These are phyloP conservation scores for Nerophis lumbriciformis DNA, from an alignment of 2,113 vertebrate species.

Conservation along the genomic window DNA sequence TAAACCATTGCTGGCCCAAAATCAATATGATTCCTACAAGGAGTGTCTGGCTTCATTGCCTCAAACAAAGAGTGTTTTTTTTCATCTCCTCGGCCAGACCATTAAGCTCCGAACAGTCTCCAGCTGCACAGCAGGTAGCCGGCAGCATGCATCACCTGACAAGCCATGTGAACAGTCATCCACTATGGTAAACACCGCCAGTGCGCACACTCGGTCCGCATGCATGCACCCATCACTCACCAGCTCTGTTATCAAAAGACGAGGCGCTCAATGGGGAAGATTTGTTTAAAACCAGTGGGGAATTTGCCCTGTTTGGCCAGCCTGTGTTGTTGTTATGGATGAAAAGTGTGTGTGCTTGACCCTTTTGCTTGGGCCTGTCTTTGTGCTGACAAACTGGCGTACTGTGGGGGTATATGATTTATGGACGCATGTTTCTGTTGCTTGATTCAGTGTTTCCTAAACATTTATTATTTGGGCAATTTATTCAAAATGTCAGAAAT, in stretches of 20 bases:
- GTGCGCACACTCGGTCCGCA: slow-evolving; percentile 1
- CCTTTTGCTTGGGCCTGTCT: slow-evolving; percentile 23
- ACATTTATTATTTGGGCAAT: no score
- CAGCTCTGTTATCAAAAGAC: slow-evolving; percentile 19
- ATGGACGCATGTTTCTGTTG: slow-evolving; percentile 11
- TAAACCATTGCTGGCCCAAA: no score
- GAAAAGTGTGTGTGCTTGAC: slow-evolving; percentile 20
- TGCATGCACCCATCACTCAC: slow-evolving; percentile 14
- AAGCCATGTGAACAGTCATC: slow-evolving; percentile 35
- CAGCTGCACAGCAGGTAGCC: slow-evolving; percentile 28
- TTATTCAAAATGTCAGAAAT: no score
- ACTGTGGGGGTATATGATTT: slow-evolving; percentile 9
- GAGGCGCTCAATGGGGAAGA: slow-evolving; percentile 11
- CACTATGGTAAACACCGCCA: slow-evolving; percentile 11
- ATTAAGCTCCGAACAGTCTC: slow-evolving; percentile 18
- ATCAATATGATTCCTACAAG: no score
- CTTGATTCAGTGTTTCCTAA: slow-evolving; percentile 7
- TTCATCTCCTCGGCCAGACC: slow-evolving; percentile 2
- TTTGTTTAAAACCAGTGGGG: slow-evolving; percentile 10
- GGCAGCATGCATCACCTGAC: slow-evolving; percentile 40
- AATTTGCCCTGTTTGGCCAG: slow-evolving; percentile 11
- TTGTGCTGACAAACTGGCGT: slow-evolving; percentile 10
- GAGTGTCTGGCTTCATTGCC: no score
- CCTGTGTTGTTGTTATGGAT: slow-evolving; percentile 11
- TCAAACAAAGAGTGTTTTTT: not conserved